Evolutionary conservation across 2,888 invertebrate species (phyloP), one percentile per base, ranked within the genome.

Genomic region (Dione juno): DNA sequence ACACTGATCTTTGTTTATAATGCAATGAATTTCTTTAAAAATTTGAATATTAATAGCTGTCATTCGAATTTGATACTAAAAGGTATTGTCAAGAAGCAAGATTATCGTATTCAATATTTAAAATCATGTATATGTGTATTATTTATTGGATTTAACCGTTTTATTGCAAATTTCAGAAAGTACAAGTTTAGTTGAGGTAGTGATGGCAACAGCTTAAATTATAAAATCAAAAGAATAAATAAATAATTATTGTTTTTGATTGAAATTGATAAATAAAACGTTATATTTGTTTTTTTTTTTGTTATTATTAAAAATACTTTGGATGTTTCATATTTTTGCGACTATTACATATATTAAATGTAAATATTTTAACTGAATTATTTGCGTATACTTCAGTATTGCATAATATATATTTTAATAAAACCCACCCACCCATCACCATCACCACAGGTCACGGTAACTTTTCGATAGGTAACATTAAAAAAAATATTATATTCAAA

Each of bases 141-240:
- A 28, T 35, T 37, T 37, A 54, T 54, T 37, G n/a, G 11, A 54
- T 37, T 54, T n/a, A 54, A 37, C 54, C 10, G 37, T n/a, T 54
- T 37, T 54, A 37, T 54, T 54, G 16, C 10, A 54, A 54, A 35
- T 54, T 35, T n/a, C n/a, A n/a, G 3, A 35, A 37, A 35, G 1
- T 54, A 9, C 35, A 54, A 54, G 16, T 54, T 28, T 10, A 54
- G n/a, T 54, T 54, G 54, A 54, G 54, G 54, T 54, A 54, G 54
- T 54, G 37, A 37, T 54, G 54, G 54, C 54, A 6, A 54, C 37
- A 37, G 37, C 37, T 37, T 54, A 37, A 11, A 37, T 37, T 54
- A 35, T 54, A 54, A 35, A n/a, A 8, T 10, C 16, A 50, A 50
- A 50, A 50, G 19, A 50, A 37, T 28, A 10, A 54, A 37, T 5